These are phyloP conservation scores for Drosophila setosimentum DNA, from an alignment of 2,888 invertebrate species.

Conservation along the genomic window DNA sequence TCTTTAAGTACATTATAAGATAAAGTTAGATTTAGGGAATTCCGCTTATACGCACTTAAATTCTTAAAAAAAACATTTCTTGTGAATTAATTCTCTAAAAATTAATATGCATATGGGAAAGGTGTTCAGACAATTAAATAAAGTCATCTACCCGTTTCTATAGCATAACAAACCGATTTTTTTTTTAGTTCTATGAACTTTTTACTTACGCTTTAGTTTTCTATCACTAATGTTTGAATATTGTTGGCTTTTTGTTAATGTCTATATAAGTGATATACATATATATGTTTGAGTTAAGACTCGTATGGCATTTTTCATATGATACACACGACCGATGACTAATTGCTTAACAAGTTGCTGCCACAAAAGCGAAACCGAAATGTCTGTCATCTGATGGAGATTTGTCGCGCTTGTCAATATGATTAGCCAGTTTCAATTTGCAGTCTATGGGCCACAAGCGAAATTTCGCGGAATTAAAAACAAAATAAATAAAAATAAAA, in stretches of 20 bases:
- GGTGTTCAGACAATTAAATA: not conserved
- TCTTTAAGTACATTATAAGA: not conserved
- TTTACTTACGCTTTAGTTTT: not conserved
- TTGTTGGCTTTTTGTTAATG: not conserved
- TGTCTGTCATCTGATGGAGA: conserved; percentile 48
- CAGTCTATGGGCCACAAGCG: conserved; percentile 22
- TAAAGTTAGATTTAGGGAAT: not conserved
- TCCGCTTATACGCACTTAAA: not conserved
- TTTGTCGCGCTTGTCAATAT: conserved; percentile 68
- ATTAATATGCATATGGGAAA: not conserved
- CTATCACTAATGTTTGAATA: not conserved
- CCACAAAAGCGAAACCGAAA: conserved; percentile 37
- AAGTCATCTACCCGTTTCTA: not conserved
- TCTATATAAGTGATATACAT: not conserved
- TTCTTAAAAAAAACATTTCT: accelerated
- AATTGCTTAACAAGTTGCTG: conserved; percentile 57
- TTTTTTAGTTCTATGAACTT: not conserved
- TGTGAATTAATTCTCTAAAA: not conserved
- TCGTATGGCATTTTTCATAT: not conserved
- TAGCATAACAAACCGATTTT: not conserved
- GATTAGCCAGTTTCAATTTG: conserved; percentile 46
- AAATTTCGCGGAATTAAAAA: conserved; percentile 50
- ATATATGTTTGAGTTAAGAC: not conserved
- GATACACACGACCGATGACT: conserved; percentile 33
- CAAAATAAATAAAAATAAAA: not conserved